A percentile compares a stretch with the other conserved stretches of the same genome.
These are phyloP conservation scores for Centrocercus urophasianus DNA, from an alignment of 2,113 vertebrate species.

Conservation along the genomic window DNA sequence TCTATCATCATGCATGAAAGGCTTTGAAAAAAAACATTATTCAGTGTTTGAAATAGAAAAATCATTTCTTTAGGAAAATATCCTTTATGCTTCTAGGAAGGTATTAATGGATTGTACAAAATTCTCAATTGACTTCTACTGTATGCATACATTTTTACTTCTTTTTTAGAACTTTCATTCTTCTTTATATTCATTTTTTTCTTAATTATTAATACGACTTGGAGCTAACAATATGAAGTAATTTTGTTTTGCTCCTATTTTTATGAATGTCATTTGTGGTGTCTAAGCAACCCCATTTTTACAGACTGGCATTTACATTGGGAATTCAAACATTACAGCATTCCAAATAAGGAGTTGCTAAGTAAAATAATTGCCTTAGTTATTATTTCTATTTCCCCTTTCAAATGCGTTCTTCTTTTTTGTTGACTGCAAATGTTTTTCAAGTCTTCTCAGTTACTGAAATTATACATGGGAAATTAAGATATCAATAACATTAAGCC, in stretches of 20 bases:
- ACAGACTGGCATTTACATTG: neutral
- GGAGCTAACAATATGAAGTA: neutral
- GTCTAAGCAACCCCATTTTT: neutral
- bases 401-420: neutral
- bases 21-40: neutral
- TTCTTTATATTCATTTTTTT: neutral
- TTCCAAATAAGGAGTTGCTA: neutral
- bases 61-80: neutral
- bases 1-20: neutral
- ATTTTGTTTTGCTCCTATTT: neutral
- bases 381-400: neutral
- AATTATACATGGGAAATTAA: neutral
- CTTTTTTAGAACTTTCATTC: neutral
- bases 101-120: neutral
- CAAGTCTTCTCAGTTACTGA: neutral
- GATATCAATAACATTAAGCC: neutral
- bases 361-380: neutral
- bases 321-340: neutral
- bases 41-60: neutral
- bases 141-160: neutral
- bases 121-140: neutral
- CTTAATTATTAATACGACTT: neutral
- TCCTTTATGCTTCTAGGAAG: neutral
- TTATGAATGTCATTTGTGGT: neutral
- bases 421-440: neutral